A percentile compares a stretch with the other conserved stretches of the same genome.
These are phyloP conservation scores for Popillia japonica DNA, from an alignment of 1,140 invertebrate genomes.

Conservation along the genomic window DNA sequence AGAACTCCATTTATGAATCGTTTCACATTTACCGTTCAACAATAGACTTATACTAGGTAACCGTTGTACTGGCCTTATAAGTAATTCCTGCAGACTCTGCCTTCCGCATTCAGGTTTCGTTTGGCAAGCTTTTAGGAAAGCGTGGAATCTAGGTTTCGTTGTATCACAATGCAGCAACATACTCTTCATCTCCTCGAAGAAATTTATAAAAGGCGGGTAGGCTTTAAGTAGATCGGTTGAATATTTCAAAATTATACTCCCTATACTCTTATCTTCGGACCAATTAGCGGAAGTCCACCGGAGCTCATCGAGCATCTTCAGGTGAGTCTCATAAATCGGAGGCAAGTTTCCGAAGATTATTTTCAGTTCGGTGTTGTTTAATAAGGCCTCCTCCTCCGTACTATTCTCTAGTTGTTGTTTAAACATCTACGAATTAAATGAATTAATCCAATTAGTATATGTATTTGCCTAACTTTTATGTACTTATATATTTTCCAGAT, in stretches of 20 bases:
- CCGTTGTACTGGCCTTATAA: constrained; percentile 96
- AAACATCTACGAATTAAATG: constrained; percentile 74
- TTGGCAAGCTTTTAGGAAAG: constrained; percentile 96
- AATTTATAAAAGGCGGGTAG: constrained; percentile 98
- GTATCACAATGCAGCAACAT: constrained; percentile 89
- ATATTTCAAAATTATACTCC: constrained; percentile 87
- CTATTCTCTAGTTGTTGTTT: constrained; percentile 90
- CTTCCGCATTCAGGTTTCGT: constrained; percentile 93
- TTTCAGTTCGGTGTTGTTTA: constrained; percentile 92
- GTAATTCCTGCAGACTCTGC: constrained; percentile 91
- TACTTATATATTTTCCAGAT: too few species aligned
- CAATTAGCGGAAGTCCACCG: constrained; percentile 73
- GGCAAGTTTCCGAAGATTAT: constrained; percentile 96
- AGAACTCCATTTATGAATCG: too few species aligned
- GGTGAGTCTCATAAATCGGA: constrained; percentile 92
- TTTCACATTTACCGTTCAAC: constrained; percentile 79
- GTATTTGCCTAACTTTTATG: too few species aligned
- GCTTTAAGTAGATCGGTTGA: constrained; percentile 84
- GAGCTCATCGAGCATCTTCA: constrained; percentile 83
- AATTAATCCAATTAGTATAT: not conserved
- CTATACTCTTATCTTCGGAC: constrained; percentile 79
- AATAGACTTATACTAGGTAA: constrained; percentile 94
- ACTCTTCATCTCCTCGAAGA: constrained; percentile 96
- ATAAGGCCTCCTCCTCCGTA: constrained; percentile 77
- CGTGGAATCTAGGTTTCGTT: constrained; percentile 94